Base-by-base conservation (phyloP, 2,113 vertebrate genomes). In the Pogona vitticeps region DNA sequence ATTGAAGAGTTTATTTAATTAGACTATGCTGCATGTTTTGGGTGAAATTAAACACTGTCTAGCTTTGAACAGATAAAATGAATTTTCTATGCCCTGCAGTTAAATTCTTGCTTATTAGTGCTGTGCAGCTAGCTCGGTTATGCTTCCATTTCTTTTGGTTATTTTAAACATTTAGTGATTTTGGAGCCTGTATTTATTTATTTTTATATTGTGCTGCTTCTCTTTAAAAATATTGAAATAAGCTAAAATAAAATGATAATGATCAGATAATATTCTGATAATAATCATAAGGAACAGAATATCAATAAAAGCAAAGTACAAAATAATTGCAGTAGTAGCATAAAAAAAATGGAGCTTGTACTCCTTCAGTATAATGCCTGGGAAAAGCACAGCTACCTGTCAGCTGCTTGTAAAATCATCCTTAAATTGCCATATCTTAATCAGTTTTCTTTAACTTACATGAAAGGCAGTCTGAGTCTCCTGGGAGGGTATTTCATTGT, bases 81-180 rank as follows among this genome's bases (percentile, higher is more conserved):
- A 56, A 15, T 28, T 78, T 78, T 36, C 52, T 78, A 7, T 78
- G 86, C 88, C 68, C 80, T 52, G 46, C 75, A 88, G 84, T 80
- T 92, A 91, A 88, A 89, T 90, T 91, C 89, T 71, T 65, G 23
- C 88, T 92, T 71, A 65, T 83, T 90, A 46, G 92, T 88, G 78
- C 75, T 85, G 77, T 81, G 87, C 83, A 93, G 76, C 79, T 0
- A 0, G 46, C 84, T 90, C 83, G 88, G 76, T 90, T 91, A 87
- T 81, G 31, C 67, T 80, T 58, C 90, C 6, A 31, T 89, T 90
- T 92, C 90, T 20, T 75, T 91, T 88, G 85, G 80, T 58, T 20
- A 8, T 56, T 42, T 76, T 13, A 76, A 28, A 7, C 46, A 56
- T n/a, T 76, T 76, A 8, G 46, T 76, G 75, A 38, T n/a, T 15